These are phyloP conservation scores for Madoqua kirkii DNA, from an alignment of 2,113 vertebrate species.

Conservation along the genomic window DNA sequence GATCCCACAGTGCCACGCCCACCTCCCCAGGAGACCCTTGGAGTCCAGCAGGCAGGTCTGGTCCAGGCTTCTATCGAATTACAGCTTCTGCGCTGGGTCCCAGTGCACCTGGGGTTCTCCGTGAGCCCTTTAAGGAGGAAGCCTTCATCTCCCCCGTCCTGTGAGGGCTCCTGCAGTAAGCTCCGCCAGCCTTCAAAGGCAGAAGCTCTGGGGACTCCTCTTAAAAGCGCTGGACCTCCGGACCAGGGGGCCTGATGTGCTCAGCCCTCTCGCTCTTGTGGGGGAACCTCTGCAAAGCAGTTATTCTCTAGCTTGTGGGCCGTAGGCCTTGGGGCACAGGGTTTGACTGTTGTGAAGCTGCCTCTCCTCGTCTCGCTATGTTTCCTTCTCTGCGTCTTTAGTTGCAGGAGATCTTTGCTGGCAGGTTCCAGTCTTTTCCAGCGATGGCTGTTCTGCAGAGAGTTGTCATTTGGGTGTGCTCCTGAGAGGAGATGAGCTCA, in stretches of 20 bases:
- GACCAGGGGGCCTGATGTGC: background rate
- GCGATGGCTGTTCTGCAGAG: background rate
- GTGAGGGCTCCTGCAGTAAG: background rate
- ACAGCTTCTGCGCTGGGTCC: background rate
- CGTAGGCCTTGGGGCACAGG: rapidly evolving
- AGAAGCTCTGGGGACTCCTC: background rate
- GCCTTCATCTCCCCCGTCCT: no score
- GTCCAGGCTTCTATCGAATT: background rate
- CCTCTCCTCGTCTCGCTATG: background rate
- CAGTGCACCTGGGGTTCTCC: background rate
- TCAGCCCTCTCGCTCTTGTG: background rate
- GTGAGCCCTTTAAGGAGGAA: background rate
- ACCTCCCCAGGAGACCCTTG: background rate
- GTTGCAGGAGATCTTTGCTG: background rate
- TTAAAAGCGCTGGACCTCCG: background rate
- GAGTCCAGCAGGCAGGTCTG: background rate
- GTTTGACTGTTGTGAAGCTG: background rate
- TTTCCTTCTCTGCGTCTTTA: background rate
- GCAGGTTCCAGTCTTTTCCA: background rate
- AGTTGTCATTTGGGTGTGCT: background rate
- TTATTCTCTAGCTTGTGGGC: background rate
- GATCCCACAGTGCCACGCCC: background rate
- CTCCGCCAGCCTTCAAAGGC: background rate
- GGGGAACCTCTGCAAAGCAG: background rate
- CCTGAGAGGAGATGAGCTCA: background rate